Conservation (phyloP, 2,888 invertebrate species). For the Azorinus chamasolen region DNA sequence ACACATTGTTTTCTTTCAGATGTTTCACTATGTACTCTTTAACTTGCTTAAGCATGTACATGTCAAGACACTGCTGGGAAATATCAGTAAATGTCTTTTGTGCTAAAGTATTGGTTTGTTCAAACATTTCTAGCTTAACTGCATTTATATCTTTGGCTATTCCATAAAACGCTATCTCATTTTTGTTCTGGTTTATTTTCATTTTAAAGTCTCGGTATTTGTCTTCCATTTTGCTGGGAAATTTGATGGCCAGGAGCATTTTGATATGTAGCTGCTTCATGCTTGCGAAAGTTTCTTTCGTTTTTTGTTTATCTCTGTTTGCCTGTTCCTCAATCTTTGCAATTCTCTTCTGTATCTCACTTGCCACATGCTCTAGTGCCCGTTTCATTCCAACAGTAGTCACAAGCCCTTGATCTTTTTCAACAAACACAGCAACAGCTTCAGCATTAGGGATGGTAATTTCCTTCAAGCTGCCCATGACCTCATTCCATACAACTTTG, state of each 20-base stretch:
- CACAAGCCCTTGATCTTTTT: conserved; percentile 8
- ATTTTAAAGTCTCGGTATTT: conserved; percentile 32
- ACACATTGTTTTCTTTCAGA: conserved; percentile 17
- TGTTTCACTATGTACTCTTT: conserved; percentile 43
- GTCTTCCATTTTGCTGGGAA: conserved; percentile 32
- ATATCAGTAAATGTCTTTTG: conserved; percentile 1
- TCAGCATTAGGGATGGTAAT: conserved; percentile 16
- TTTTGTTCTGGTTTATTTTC: conserved; percentile 44
- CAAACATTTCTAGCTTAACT: conserved; percentile 45
- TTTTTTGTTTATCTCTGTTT: conserved; percentile 25
- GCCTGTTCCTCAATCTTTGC: conserved; percentile 25
- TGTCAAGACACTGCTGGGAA: not conserved
- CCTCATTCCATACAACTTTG: conserved; percentile 5
- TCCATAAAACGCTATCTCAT: conserved; percentile 51
- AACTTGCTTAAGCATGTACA: conserved; percentile 17
- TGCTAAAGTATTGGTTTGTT: conserved; percentile 17
- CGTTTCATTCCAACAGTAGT: conserved; percentile 18
- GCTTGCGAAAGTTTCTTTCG: conserved; percentile 24
- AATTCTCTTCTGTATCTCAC: conserved; percentile 2
- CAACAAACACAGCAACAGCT: conserved; percentile 18
- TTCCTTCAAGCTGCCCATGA: conserved; percentile 5
- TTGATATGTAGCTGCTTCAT: conserved; percentile 35
- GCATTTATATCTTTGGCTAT: conserved; percentile 7
- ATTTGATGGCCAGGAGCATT: conserved; percentile 53
- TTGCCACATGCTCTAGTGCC: not conserved